Evolutionary conservation across 2,113 vertebrate species (phyloP).

Genomic region (Dasyprocta punctata): DNA sequence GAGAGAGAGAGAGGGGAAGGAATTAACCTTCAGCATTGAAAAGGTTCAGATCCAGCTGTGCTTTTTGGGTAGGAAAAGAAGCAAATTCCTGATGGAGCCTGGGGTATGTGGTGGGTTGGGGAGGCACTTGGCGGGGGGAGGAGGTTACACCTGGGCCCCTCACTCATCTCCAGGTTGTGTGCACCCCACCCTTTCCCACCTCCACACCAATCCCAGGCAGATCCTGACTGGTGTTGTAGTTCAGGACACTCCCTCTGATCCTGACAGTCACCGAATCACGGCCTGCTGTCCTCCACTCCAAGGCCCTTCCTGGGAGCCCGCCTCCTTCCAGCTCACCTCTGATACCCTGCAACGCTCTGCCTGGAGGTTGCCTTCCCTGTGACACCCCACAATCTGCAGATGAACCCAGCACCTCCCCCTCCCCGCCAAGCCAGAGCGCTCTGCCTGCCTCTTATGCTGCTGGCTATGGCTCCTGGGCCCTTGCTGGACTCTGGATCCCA

Average conservation of each 20-base stretch:
- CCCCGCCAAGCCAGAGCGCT: not conserved
- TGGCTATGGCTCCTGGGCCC: too few relatives aligned
- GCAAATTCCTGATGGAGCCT: not conserved
- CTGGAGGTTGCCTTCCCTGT: not conserved
- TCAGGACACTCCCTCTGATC: not conserved
- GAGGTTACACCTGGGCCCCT: too few relatives aligned
- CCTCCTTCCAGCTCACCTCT: not conserved
- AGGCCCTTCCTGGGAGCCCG: not conserved
- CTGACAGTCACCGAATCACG: not conserved
- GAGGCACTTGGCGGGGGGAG: not conserved
- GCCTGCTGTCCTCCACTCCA: not conserved
- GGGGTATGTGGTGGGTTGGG: too few relatives aligned
- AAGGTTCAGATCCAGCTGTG: not conserved
- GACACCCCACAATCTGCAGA: not conserved
- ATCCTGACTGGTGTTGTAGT: not conserved
- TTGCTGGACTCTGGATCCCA: not conserved
- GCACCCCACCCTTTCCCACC: too few relatives aligned
- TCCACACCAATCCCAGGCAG: not conserved
- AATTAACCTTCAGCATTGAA: not conserved
- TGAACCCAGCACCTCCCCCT: not conserved
- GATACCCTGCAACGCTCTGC: not conserved
- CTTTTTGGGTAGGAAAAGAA: not conserved
- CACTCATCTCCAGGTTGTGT: not conserved
- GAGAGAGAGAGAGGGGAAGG: too few relatives aligned
- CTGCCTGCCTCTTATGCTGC: rapidly evolving